Conservation (phyloP, 2,888 invertebrate genomes). For the Brachyopa scutellaris region DNA sequence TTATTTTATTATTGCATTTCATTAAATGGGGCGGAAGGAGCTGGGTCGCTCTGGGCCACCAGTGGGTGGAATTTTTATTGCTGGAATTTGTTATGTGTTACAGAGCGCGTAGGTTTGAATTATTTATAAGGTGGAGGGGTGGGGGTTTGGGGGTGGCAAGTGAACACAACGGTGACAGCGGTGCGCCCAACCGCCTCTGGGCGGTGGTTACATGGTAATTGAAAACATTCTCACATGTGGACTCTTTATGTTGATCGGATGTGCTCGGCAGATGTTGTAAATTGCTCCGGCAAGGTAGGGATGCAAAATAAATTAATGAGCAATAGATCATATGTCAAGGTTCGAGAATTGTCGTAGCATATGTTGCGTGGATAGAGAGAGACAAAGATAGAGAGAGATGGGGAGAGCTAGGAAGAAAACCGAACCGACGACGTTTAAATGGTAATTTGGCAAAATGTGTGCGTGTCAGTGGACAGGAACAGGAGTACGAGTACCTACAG, state of each 20-base stretch:
- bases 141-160: background rate
- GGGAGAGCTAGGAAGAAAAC: too few species aligned
- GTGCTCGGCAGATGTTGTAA: conserved; percentile 32
- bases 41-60: conserved; percentile 1
- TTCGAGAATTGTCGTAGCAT: conserved; percentile 18
- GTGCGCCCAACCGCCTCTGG: conserved; percentile 5
- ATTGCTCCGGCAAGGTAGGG: conserved; percentile 22
- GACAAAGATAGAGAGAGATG: background rate
- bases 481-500: background rate
- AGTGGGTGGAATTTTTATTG: conserved; percentile 66
- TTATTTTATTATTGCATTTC: conserved; percentile 69
- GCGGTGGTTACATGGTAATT: conserved; percentile 62
- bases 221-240: conserved; percentile 64
- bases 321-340: conserved; percentile 54
- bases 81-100: conserved; percentile 66
- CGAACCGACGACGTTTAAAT: conserved; percentile 43
- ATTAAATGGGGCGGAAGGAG: conserved; percentile 37
- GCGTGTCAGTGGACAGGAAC: background rate
- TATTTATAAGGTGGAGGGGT: conserved; percentile 67
- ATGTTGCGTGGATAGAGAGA: conserved; percentile 1
- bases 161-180: conserved; percentile 30
- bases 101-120: conserved; percentile 65
- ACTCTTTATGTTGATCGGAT: conserved; percentile 46
- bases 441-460: conserved; percentile 14
- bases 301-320: conserved; percentile 65